phyloP scores from a whole-genome alignment of 2,888 invertebrate genomes.

The Deilephila porcellus region DNA sequence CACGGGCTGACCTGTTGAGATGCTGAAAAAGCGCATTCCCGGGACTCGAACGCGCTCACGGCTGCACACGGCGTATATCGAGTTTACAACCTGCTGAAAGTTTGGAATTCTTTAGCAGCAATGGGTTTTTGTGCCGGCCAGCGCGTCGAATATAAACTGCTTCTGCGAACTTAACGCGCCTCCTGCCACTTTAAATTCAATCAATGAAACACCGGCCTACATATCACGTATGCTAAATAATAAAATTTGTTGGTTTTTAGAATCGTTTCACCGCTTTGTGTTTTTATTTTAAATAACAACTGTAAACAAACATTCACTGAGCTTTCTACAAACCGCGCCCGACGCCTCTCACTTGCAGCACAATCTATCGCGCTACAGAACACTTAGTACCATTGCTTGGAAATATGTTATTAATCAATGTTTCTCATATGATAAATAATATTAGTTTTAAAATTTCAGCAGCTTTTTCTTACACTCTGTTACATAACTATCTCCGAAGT shows the following conservation, averaged over 20 bases:
- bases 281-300: conserved; percentile 55
- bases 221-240: conserved; percentile 39
- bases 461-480: too few relatives aligned
- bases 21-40: conserved; percentile 22
- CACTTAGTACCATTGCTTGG: not conserved
- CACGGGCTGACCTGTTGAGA: conserved; percentile 17
- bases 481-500: too few relatives aligned
- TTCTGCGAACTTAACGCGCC: conserved; percentile 30
- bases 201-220: conserved; percentile 44
- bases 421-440: too few relatives aligned
- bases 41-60: not conserved
- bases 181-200: conserved; percentile 30
- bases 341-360: conserved; percentile 54
- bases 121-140: conserved; percentile 32
- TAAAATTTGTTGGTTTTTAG: conserved; percentile 54
- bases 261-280: conserved; percentile 58
- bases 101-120: conserved; percentile 32
- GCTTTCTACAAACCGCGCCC: conserved; percentile 61
- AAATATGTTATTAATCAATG: too few relatives aligned
- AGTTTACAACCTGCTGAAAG: conserved; percentile 27
- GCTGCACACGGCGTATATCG: conserved; percentile 1
- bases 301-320: conserved; percentile 62
- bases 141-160: conserved; percentile 31
- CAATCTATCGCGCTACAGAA: conserved; percentile 27
- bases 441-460: not conserved